phyloP scores from a whole-genome alignment of 2,113 vertebrate genomes.

The Siphamia tubifer region DNA sequence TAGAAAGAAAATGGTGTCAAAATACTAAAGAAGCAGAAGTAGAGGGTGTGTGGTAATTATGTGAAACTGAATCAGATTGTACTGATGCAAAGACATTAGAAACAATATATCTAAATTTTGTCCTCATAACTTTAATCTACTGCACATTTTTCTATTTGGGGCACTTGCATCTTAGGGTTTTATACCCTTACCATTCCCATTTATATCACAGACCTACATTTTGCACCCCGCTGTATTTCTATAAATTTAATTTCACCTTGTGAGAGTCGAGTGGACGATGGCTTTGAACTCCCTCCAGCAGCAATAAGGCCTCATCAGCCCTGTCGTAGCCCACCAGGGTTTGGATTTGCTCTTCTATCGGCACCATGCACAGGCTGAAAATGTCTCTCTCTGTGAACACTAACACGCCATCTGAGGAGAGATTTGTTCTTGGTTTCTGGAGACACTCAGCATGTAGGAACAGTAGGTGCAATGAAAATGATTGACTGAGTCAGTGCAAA shows the following conservation, averaged over 20 bases:
- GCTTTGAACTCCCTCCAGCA: slow-evolving; percentile 63
- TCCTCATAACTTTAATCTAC: no score
- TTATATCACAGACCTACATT: not conserved
- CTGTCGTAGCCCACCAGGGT: slow-evolving; percentile 51
- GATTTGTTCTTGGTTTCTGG: slow-evolving; percentile 26
- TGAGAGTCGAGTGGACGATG: slow-evolving; percentile 45
- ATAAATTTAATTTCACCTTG: slow-evolving; percentile 48
- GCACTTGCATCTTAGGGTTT: no score
- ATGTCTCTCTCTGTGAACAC: slow-evolving; percentile 69
- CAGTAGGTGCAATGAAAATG: slow-evolving; percentile 6
- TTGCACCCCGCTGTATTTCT: not conserved
- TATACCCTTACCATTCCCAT: no score
- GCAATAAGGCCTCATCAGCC: slow-evolving; percentile 60
- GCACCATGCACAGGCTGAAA: slow-evolving; percentile 54
- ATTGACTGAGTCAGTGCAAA: slow-evolving; percentile 26
- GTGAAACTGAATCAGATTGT: no score
- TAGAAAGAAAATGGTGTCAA: no score
- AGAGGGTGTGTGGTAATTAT: no score
- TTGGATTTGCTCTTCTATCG: slow-evolving; percentile 66
- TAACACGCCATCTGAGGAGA: slow-evolving; percentile 61
- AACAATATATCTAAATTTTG: no score
- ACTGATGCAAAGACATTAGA: no score
- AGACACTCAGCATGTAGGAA: not conserved
- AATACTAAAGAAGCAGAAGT: no score
- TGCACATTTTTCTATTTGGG: no score